Evolutionary conservation across 2,797 vertebrate genomes (phyloP), one percentile per base, ranked within the genome.

Genomic region (Ispidina lecontei): DNA sequence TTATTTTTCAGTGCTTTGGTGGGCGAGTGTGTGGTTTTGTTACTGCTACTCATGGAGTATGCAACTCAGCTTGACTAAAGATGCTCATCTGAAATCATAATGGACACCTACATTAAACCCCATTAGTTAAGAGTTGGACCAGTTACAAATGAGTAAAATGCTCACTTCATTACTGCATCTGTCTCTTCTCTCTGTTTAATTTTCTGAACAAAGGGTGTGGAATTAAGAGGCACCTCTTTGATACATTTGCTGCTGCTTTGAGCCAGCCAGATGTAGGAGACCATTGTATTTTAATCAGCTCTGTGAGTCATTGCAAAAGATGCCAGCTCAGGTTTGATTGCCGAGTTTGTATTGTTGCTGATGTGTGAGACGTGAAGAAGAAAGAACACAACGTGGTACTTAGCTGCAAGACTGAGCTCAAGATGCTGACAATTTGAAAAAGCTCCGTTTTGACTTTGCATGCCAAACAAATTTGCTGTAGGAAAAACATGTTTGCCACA

Each of bases 351-450:
- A 17, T 82, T 89, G 93, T 67, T 91, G 95, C 94, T 94, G 86
- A 89, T 90, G 90, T 63, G 81, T 0, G 12, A 95, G 88, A 90
- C 26, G 0, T 28, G 62, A 62, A 88, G 73, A 55, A 72, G 44
- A 89, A 71, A 26, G 89, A 84, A 3, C 56, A 73, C 76, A 78
- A 55, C 1, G 5, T 71, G 68, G 89, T 77, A 3, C 84, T 89
- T 51, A 69, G 75, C 80, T 95, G 88, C 80, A 79, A 90, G 91
- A 74, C 75, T 80, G 80, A 71, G 69, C 90, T 83, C 87, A 44
- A 65, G 90, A 56, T 77, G 95, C 94, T 96, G 96, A 94, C 87
- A 80, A 1, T 83, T 77, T 87, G 88, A 74, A 90, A 94, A 91
- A 44, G 25, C 93, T 94, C 2, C 0, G 35, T 6, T 93, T 94